Conservation (phyloP, 2,888 invertebrate genomes). For the Epinotia bilunana region DNA sequence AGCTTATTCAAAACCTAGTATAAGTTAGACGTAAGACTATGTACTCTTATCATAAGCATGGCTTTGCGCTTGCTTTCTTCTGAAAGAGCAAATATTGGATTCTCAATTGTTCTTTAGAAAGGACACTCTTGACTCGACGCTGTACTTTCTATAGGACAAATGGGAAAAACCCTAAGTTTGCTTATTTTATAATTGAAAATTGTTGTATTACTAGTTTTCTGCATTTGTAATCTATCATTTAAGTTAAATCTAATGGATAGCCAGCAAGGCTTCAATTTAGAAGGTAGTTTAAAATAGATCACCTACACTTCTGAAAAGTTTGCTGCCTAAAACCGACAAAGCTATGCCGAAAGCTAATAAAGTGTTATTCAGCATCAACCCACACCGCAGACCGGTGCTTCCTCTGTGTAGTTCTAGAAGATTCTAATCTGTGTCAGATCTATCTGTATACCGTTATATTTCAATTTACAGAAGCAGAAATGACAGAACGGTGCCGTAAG, state of each 20-base stretch:
- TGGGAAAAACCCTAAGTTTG: not conserved
- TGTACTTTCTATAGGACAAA: conserved; percentile 19
- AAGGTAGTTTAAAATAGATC: not conserved
- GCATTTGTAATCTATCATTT: conserved; percentile 11
- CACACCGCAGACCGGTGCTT: conserved; percentile 32
- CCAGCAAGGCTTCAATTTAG: no score
- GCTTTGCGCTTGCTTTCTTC: conserved; percentile 33
- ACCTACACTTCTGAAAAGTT: not conserved
- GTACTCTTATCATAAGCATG: conserved; percentile 37
- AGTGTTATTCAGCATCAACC: not conserved
- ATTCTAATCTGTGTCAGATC: conserved; percentile 47
- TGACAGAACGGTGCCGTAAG: conserved; percentile 84
- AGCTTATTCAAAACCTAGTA: conserved; percentile 3
- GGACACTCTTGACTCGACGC: not conserved
- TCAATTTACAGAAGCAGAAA: conserved; percentile 71
- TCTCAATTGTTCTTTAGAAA: conserved; percentile 1
- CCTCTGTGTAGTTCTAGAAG: conserved; percentile 34
- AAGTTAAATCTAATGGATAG: not conserved
- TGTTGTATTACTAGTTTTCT: conserved; percentile 39
- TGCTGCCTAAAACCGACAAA: not conserved
- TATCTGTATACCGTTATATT: conserved; percentile 60
- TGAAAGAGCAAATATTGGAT: not conserved
- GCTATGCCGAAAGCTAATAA: conserved; percentile 32
- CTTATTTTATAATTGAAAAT: conserved; percentile 5
- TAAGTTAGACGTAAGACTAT: conserved; percentile 36